Base-by-base conservation (phyloP, 1,140 invertebrate genomes). In the Brachionus calyciflorus region DNA sequence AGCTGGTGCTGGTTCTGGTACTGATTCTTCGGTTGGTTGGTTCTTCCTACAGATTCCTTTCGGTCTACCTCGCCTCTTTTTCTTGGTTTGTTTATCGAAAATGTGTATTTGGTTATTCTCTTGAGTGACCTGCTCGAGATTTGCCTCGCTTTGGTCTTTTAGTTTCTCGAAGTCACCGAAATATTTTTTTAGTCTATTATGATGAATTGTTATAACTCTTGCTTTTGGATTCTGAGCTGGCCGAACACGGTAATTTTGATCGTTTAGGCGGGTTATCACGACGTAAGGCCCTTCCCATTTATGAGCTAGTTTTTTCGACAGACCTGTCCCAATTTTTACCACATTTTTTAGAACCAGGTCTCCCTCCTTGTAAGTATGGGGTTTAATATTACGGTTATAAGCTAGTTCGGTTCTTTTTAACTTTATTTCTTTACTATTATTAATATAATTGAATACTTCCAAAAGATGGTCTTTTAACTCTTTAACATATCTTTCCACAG, bases 121-220 rank as follows among this genome's bases (percentile, higher is more conserved):
- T 37, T 37, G 3, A 3, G 9, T 37, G 33, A 37, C 3, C 33
- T 3, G 33, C 9, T 5, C 33, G 33, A n/a, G n/a, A n/a, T n/a
- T 37, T 37, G 3, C 33, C 9, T 37, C 33, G 33, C 3, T 37
- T 37, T 37, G 9, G 9, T 5, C 33, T 5, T 9, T 9, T 37
- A 9, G 33, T 37, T 37, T 5, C 4, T 37, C 9, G 33, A 3
- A 37, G 33, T 37, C 33, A 9, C 51, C 19, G 26, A 55, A 55
- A 55, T 24, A 55, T 55, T 26, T 21, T 55, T 55, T 55, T 26
- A 55, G 26, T 26, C 51, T 21, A 55, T 55, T 55, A 33, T 55
- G 24, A 28, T 26, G 51, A 24, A 55, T 14, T 12, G 24, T 55
- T 5, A 12, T 21, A 5, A 24, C 17, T 55, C 7, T 21, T 14